phyloP scores from a whole-genome alignment of 2,888 invertebrate species.

The Pycnomerus fuliginosus region DNA sequence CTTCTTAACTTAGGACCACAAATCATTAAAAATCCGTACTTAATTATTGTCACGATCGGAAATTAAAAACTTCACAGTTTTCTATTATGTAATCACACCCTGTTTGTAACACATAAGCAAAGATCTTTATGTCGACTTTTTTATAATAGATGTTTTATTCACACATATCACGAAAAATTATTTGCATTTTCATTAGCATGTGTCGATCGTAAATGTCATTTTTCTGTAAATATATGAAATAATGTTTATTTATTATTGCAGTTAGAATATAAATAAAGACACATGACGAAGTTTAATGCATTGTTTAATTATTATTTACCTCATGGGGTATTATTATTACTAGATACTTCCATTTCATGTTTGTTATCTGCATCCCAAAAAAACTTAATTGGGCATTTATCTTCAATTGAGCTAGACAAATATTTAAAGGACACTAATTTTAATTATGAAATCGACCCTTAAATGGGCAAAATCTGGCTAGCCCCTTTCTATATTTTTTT shows the following conservation, averaged over 20 bases:
- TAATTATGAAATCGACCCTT: too few species aligned
- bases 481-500: too few species aligned
- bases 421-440: too few species aligned
- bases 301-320: too few species aligned
- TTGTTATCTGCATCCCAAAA: too few species aligned
- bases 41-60: conserved; percentile 3
- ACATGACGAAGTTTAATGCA: too few species aligned
- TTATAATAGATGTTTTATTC: conserved; percentile 49
- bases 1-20: conserved; percentile 15
- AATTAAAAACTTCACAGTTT: conserved; percentile 2
- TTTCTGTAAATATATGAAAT: conserved; percentile 42
- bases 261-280: conserved; percentile 42
- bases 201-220: conserved; percentile 40
- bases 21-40: conserved; percentile 4
- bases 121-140: conserved; percentile 44
- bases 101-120: conserved; percentile 33
- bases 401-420: too few species aligned
- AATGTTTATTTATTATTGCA: conserved; percentile 43
- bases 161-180: conserved; percentile 49
- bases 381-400: too few species aligned
- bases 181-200: conserved; percentile 42
- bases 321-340: too few species aligned
- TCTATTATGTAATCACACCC: conserved; percentile 31
- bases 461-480: too few species aligned
- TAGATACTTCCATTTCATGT: too few species aligned